These are phyloP conservation scores for Silurus aristotelis DNA, from an alignment of 2,797 vertebrate genomes.

Conservation along the genomic window DNA sequence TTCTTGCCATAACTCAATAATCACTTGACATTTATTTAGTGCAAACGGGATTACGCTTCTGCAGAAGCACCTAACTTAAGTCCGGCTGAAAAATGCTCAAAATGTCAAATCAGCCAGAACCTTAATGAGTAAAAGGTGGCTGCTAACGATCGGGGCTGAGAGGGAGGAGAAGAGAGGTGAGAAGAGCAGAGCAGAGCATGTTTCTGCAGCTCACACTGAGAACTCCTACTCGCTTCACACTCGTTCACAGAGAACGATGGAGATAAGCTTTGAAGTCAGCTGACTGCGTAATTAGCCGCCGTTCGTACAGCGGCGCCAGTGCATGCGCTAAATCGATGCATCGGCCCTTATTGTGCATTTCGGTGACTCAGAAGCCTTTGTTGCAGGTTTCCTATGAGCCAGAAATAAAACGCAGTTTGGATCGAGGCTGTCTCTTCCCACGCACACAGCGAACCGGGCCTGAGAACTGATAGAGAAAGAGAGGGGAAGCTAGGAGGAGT, in stretches of 20 bases:
- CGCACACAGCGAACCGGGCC: slow-evolving; percentile 37
- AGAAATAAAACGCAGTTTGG: slow-evolving; percentile 67
- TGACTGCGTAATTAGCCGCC: slow-evolving; percentile 46
- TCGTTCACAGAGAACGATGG: not conserved
- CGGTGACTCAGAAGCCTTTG: slow-evolving; percentile 72
- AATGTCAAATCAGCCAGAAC: slow-evolving; percentile 29
- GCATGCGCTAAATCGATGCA: slow-evolving; percentile 48
- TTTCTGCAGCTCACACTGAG: not conserved
- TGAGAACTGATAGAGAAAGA: slow-evolving; percentile 10
- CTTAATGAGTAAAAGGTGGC: slow-evolving; percentile 14
- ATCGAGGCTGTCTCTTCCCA: slow-evolving; percentile 55
- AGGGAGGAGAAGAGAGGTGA: not conserved
- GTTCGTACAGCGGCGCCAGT: slow-evolving; percentile 13
- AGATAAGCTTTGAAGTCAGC: slow-evolving; percentile 24
- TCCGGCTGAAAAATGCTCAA: slow-evolving; percentile 23
- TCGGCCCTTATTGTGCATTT: slow-evolving; percentile 53
- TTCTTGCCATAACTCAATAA: slow-evolving; percentile 41
- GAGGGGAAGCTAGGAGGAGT: not conserved
- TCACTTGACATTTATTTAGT: slow-evolving; percentile 50
- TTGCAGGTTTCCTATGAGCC: slow-evolving; percentile 70
- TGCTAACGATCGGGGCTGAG: slow-evolving; percentile 10
- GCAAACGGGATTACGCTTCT: slow-evolving; percentile 29
- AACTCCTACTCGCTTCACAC: not conserved
- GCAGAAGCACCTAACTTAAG: slow-evolving; percentile 29
- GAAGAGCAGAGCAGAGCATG: not conserved